Evolutionary conservation across 2,888 invertebrate species (phyloP), one percentile per base, ranked within the genome.

Genomic region (Hydroisotoma schaefferi): DNA sequence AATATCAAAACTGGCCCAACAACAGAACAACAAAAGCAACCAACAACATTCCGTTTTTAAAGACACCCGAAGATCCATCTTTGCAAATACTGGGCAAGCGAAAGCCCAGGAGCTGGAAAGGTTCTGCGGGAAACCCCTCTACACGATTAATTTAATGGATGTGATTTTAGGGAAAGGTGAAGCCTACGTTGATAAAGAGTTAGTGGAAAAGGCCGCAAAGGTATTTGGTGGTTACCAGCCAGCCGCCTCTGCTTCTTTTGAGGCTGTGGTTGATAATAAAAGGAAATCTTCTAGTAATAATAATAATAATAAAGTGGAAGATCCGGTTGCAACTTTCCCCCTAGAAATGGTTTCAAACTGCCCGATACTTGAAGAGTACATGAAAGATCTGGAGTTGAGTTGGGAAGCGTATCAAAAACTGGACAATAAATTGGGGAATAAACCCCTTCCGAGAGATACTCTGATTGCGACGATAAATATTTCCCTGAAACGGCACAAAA

Each of bases 351-450:
- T 4, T 5, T 8, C 8, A 8, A n/a, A 44, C 18, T 61, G 61
- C 28, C 58, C 62, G 1, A 62, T 62, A 12, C 28, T 59, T 10
- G 8, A 40, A 28, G 55, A 58, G n/a, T 62, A 59, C 28, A 46
- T 59, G 51, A n/a, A 18, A 1, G 58, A 51, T 29, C 26, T 62
- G 20, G 5, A 51, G 28, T 27, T 48, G n/a, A 62, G 62, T 43
- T 62, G 62, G 62, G 27, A 29, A n/a, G 15, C 37, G 15, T 55
- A n/a, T 40, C 57, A 57, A 10, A 33, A 33, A 33, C 15, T 10
- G 8, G 15, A 33, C 8, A 15, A 4, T 20, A 49, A 28, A 49
- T 18, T 10, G 43, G 6, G 10, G n/a, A 18, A 43, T 43, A 49
- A 49, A 29, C 28, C 26, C 20, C n/a, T 4, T 10, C 4, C 5